Evolutionary conservation across 2,888 invertebrate genomes (phyloP), one percentile per base, ranked within the genome.

Genomic region (Cheiracanthium punctorium): DNA sequence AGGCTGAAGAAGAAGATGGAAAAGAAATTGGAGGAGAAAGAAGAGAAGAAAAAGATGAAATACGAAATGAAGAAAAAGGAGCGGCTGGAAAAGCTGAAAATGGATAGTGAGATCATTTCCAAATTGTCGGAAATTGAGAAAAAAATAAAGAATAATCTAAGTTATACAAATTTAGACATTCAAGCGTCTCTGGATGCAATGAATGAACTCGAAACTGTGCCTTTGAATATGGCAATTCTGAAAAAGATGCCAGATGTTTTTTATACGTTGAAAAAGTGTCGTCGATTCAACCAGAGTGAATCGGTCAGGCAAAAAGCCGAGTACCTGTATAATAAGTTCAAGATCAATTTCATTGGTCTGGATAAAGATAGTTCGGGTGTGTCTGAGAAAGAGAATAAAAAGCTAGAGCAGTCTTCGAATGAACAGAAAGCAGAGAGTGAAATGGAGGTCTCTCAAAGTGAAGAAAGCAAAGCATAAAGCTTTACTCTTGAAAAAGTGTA

Each of bases 181-280:
- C 94, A 95, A 43, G 92, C 94, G 81, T 96, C 96, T 88, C 91
- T 96, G 43, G 94, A 94, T 75, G 92, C 94, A 0, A 92, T 97
- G 89, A 94, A 95, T 65, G 94, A 95, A 86, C 91, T 91, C 14
- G 87, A 89, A 79, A 93, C 93, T 8, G 90, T 95, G 85, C 92
- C 94, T 5, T 91, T 95, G 29, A 95, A 94, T 88, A 94, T 95
- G 0, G 91, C 96, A 29, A 96, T 96, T 95, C 91, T 97, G 64
- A 93, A 96, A 80, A 96, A 96, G 89, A 95, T 96, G 92, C 95
- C 96, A 0, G 94, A 95, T 69, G 89, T 91, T 89, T 93, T 96
- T 69, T 95, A 96, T 90, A 96, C 96, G 0, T 93, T 96, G 95
- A 90, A 73, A 58, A 79, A 88, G 67, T 89, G 87, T 67, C 76